Base-by-base conservation (phyloP, 2,888 invertebrate species). In the Stenoptilia bipunctidactyla region DNA sequence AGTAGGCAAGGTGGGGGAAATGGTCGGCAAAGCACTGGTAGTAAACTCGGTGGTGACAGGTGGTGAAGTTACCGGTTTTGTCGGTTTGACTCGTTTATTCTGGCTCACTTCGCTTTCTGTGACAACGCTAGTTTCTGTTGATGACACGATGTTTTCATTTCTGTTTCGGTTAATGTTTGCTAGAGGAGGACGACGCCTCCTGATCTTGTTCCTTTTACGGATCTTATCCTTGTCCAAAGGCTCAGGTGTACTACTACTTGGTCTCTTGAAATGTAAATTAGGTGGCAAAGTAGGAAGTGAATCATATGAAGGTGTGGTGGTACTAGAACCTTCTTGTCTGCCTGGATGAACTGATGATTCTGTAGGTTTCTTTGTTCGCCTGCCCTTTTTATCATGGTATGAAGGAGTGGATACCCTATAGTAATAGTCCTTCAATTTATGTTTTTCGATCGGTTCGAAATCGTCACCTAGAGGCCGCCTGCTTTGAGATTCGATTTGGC, bases 241-340 rank as follows among this genome's bases (percentile, higher is more conserved):
- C 15, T 60, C 58, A 5, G 69, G 48, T 15, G 64, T 53, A 12
- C 48, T 42, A 4, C 52, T 49, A 40, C 53, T 64, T 0, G 85
- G 85, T 5, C 85, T 68, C 46, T 73, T 84, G 49, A 79, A 85
- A 50, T 84, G 79, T 49, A 60, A 62, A 43, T 68, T 76, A 8
- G 85, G 82, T n/a, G 85, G 72, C 13, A 85, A 55, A 2, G 85
- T 85, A 1, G 83, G 83, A n/a, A 85, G 56, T 5, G 63, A 56
- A 43, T 77, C 79, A n/a, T n/a, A n/a, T 10, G 60, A 47, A 37
- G 66, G 55, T n/a, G n/a, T n/a, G 9, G 58, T 47, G 12, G 73
- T 66, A 43, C 61, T 65, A 10, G 70, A 68, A 13, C 65, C 61
- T 42, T 64, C 68, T 20, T 55, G 56, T 45, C 54, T 52, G 36